Evolutionary conservation across 2,797 vertebrate species (phyloP).

Genomic region (Ibycter americanus): DNA sequence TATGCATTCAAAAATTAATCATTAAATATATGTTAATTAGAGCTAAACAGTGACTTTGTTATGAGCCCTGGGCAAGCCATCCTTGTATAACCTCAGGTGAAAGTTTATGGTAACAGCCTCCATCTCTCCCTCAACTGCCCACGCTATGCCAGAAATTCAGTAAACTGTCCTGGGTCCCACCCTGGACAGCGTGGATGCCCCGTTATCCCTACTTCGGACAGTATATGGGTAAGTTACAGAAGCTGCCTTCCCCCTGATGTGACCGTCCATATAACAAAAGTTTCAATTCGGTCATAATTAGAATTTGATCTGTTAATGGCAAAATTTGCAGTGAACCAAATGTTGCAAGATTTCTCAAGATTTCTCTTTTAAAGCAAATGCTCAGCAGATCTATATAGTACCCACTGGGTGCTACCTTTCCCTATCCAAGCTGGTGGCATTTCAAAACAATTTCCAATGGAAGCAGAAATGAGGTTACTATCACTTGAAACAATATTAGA

Average conservation of each 20-base stretch:
- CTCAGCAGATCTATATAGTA: background rate
- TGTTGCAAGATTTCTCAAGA: background rate
- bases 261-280: background rate
- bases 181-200: background rate
- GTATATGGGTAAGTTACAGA: background rate
- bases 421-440: background rate
- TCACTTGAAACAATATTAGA: background rate
- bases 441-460: background rate
- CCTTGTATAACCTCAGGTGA: background rate
- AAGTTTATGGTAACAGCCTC: background rate
- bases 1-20: background rate
- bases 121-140: background rate
- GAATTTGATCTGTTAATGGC: background rate
- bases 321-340: background rate
- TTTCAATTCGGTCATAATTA: background rate
- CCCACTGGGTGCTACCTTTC: background rate
- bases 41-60: background rate
- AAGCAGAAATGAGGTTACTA: background rate
- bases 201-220: background rate
- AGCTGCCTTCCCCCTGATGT: background rate
- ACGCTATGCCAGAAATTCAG: background rate
- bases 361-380: background rate
- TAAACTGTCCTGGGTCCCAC: background rate
- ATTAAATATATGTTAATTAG: slow-evolving; percentile 7
- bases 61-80: background rate